Evolutionary conservation across 2,888 invertebrate species (phyloP).

Genomic region (Epirrhoe tristata): DNA sequence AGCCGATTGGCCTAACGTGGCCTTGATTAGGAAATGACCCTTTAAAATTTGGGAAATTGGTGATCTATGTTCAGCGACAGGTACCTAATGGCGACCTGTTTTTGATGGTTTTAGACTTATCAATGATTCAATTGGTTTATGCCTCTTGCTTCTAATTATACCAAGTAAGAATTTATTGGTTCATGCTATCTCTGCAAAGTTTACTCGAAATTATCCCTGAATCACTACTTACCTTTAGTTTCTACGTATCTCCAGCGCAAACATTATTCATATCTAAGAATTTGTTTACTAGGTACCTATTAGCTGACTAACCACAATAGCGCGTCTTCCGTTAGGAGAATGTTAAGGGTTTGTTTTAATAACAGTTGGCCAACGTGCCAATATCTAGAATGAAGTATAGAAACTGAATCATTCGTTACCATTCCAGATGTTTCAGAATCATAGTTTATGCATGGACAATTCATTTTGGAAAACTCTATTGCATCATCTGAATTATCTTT

Average conservation of each 20-base stretch:
- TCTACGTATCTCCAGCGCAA: constrained; percentile 7
- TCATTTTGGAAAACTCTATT: background rate
- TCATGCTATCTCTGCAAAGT: background rate
- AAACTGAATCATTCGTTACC: background rate
- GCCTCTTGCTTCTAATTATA: background rate
- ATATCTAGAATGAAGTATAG: background rate
- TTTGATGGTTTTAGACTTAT: background rate
- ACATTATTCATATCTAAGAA: constrained; percentile 4
- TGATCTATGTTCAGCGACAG: background rate
- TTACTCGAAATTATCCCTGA: constrained; percentile 1
- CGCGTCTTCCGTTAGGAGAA: constrained; percentile 5
- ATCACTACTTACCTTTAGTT: constrained; percentile 4
- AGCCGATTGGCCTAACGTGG: constrained; percentile 22
- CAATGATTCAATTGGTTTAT: background rate
- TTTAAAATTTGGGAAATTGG: background rate
- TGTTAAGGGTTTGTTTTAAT: background rate
- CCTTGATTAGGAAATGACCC: constrained; percentile 33
- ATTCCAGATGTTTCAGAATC: background rate
- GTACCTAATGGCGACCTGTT: constrained; percentile 4
- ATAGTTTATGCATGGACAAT: background rate
- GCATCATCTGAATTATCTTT: too few relatives aligned
- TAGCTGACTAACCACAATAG: constrained; percentile 15
- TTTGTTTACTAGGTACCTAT: constrained; percentile 24
- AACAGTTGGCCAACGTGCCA: constrained; percentile 15
- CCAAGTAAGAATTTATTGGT: background rate